A percentile compares a stretch with the other conserved stretches of the same genome.
Conservation (phyloP, 2,797 vertebrate species). For the Enteromius mattozi region DNA sequence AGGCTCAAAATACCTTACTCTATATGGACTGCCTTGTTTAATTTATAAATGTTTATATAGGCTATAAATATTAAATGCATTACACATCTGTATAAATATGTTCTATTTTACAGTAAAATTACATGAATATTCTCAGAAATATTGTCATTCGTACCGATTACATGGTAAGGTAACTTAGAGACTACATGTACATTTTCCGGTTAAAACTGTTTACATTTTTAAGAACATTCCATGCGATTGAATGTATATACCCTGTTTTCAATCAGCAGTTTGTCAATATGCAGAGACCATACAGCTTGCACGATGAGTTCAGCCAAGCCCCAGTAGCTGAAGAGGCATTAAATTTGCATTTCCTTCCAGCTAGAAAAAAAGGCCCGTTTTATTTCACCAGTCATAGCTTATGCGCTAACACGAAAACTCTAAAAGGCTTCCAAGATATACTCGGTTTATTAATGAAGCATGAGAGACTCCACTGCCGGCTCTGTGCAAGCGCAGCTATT, state of each 20-base stretch:
- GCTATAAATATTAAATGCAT: neutral
- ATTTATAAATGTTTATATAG: neutral
- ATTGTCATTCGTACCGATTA: neutral
- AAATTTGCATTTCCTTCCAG: conserved; percentile 34
- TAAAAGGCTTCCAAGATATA: conserved; percentile 40
- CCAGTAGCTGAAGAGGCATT: conserved; percentile 33
- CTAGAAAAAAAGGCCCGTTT: conserved; percentile 29
- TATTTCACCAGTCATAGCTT: conserved; percentile 43
- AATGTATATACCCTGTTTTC: neutral
- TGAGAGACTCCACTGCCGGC: conserved; percentile 14
- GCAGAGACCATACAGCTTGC: neutral
- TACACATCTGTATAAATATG: neutral
- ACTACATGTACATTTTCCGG: neutral
- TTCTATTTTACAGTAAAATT: neutral
- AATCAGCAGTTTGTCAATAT: neutral
- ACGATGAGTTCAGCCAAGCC: conserved; percentile 1
- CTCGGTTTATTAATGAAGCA: conserved; percentile 47
- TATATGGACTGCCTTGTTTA: neutral
- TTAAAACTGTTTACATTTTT: neutral
- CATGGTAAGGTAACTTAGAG: neutral
- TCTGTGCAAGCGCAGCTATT: conserved; percentile 46
- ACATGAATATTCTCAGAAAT: neutral
- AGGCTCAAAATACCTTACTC: neutral
- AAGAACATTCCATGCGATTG: neutral
- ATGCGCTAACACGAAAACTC: conserved; percentile 44